Evolutionary conservation across 1,140 invertebrate species (phyloP).

Genomic region (Lepidurus packardi): DNA sequence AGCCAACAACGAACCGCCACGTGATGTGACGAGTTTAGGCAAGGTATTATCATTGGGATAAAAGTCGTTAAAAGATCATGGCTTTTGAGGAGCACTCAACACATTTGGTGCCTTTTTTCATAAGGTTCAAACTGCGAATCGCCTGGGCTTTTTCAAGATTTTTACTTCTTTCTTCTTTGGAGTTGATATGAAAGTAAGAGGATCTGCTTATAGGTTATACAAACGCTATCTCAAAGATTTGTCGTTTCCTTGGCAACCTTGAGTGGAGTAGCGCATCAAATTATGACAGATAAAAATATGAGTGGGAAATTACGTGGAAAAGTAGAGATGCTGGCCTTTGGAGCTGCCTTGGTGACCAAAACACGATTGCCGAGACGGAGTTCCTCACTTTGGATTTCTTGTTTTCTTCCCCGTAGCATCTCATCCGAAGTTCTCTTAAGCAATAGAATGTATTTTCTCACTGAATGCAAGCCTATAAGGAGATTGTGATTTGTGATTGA

Average conservation of each 20-base stretch:
- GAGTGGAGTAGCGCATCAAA: neutral
- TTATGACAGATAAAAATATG: neutral
- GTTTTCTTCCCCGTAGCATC: neutral
- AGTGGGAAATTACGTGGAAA: neutral
- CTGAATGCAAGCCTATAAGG: neutral
- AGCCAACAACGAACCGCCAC: no score
- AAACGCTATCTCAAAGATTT: neutral
- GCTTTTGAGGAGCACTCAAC: no score
- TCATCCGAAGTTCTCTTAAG: neutral
- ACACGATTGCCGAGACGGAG: neutral
- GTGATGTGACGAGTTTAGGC: no score
- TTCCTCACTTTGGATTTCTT: neutral
- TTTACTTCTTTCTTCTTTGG: neutral
- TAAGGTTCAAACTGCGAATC: no score
- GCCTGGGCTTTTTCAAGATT: neutral
- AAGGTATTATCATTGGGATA: no score
- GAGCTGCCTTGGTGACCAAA: conserved; percentile 17
- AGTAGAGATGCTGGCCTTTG: neutral
- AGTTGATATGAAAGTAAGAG: neutral
- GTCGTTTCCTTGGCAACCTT: neutral
- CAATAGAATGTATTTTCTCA: neutral
- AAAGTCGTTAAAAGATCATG: no score
- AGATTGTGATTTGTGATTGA: no score
- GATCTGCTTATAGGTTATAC: neutral
- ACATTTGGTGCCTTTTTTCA: no score